Evolutionary conservation across 2,113 vertebrate species (phyloP).

Genomic region (Takifugu flavidus): DNA sequence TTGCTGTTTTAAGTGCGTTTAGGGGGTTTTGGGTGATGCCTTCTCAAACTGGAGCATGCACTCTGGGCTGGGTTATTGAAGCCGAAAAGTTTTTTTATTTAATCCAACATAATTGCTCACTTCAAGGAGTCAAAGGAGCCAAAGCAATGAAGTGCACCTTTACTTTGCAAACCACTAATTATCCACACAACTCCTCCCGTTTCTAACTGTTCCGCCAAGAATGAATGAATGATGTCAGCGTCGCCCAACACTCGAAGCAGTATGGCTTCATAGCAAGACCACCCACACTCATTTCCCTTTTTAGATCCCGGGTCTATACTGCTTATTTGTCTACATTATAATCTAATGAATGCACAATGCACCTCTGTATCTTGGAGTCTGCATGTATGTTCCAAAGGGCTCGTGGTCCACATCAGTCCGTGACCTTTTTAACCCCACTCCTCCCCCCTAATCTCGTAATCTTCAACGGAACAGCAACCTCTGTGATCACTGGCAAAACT

Average conservation of each 20-base stretch:
- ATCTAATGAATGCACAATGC: slow-evolving; percentile 55
- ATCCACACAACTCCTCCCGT: not conserved
- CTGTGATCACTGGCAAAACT: slow-evolving; percentile 64
- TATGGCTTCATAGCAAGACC: slow-evolving; percentile 13
- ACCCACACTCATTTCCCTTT: slow-evolving; percentile 33
- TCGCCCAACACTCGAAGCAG: slow-evolving; percentile 19
- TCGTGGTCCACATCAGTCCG: slow-evolving; percentile 21
- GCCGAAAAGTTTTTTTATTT: too few relatives aligned
- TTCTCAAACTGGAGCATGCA: too few relatives aligned
- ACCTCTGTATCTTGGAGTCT: slow-evolving; percentile 25
- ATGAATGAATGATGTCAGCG: slow-evolving; percentile 20
- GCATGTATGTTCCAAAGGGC: slow-evolving; percentile 7
- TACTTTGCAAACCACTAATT: not conserved
- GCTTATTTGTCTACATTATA: slow-evolving; percentile 39
- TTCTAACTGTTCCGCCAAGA: slow-evolving; percentile 17
- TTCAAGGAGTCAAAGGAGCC: too few relatives aligned
- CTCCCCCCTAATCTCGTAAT: slow-evolving; percentile 60
- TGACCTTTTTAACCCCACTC: slow-evolving; percentile 46
- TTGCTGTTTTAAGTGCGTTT: too few relatives aligned
- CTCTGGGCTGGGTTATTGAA: too few relatives aligned
- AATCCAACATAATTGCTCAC: too few relatives aligned
- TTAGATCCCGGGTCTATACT: slow-evolving; percentile 23
- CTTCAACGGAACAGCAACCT: slow-evolving; percentile 56
- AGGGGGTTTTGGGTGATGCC: too few relatives aligned
- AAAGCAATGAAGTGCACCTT: too few relatives aligned